phyloP scores from a whole-genome alignment of 2,797 vertebrate genomes.

The Chanos chanos region DNA sequence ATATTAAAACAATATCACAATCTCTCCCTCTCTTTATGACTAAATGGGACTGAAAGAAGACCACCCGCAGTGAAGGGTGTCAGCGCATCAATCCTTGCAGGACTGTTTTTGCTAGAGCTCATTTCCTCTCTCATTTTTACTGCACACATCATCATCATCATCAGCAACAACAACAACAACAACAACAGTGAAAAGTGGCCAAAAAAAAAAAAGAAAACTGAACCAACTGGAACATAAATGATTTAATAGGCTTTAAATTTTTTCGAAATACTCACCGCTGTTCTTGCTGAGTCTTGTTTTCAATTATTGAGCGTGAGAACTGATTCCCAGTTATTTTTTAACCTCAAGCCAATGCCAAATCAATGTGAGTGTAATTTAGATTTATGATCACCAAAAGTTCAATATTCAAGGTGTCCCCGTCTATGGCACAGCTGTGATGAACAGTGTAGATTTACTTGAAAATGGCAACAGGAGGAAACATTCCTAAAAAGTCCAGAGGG shows the following conservation, averaged over 20 bases:
- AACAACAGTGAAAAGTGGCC: neutral
- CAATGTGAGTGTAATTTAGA: too few relatives aligned
- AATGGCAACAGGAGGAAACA: too few relatives aligned
- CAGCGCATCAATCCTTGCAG: slow-evolving; percentile 39
- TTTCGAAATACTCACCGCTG: neutral
- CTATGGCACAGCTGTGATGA: too few relatives aligned
- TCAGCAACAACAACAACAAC: neutral
- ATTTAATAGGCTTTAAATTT: neutral
- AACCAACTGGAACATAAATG: neutral
- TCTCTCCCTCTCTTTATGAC: neutral
- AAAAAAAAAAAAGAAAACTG: too few relatives aligned
- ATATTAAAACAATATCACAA: slow-evolving; percentile 35
- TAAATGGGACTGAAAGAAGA: slow-evolving; percentile 14
- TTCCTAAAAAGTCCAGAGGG: too few relatives aligned
- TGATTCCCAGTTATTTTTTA: neutral
- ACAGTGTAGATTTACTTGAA: too few relatives aligned
- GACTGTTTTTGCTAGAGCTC: slow-evolving; percentile 40
- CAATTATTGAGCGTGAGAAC: neutral
- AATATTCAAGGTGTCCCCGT: too few relatives aligned
- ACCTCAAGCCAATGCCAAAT: too few relatives aligned
- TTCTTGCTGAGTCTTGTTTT: too few relatives aligned
- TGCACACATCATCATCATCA: slow-evolving; percentile 17
- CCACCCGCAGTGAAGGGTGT: slow-evolving; percentile 22
- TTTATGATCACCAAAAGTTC: too few relatives aligned
- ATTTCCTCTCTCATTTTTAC: slow-evolving; percentile 42